A percentile compares a stretch with the other conserved stretches of the same genome.
These are phyloP conservation scores for Simalia tracyae DNA, from an alignment of 2,797 vertebrate species.

Conservation along the genomic window DNA sequence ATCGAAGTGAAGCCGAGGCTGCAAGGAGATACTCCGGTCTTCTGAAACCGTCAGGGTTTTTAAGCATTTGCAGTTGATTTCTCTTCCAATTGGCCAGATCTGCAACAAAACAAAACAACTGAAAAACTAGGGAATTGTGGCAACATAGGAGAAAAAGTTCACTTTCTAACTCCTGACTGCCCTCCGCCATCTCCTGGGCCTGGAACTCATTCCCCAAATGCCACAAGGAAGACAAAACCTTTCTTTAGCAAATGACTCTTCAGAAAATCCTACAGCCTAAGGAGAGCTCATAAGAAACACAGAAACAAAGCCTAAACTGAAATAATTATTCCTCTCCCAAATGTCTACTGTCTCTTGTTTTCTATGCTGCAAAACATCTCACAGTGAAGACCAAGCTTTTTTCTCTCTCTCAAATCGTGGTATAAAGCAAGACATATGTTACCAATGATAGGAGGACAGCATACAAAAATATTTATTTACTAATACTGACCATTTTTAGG, in stretches of 20 bases:
- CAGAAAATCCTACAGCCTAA: background rate
- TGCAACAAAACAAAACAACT: constrained; percentile 60
- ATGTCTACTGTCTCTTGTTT: background rate
- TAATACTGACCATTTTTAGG: too few species aligned
- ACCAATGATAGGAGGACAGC: too few species aligned
- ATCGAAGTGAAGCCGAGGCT: constrained; percentile 96
- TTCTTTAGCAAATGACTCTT: background rate
- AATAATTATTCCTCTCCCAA: background rate
- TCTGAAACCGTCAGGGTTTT: constrained; percentile 95
- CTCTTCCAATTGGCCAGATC: constrained; percentile 97
- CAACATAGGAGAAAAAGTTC: too few species aligned
- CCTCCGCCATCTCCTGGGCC: background rate
- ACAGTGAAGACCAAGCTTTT: too few species aligned
- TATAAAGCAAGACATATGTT: too few species aligned
- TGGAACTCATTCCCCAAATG: background rate
- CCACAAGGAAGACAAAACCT: background rate
- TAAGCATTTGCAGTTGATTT: constrained; percentile 97
- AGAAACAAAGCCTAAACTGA: background rate
- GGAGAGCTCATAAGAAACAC: rapidly evolving
- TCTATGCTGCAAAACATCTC: too few species aligned
- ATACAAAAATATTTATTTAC: too few species aligned
- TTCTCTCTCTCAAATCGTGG: too few species aligned
- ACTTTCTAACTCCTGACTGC: background rate
- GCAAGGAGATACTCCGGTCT: constrained; percentile 92
- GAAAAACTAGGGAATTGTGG: too few species aligned